phyloP scores from a whole-genome alignment of 2,797 vertebrate species.

The Poeciliopsis paucimaculata region DNA sequence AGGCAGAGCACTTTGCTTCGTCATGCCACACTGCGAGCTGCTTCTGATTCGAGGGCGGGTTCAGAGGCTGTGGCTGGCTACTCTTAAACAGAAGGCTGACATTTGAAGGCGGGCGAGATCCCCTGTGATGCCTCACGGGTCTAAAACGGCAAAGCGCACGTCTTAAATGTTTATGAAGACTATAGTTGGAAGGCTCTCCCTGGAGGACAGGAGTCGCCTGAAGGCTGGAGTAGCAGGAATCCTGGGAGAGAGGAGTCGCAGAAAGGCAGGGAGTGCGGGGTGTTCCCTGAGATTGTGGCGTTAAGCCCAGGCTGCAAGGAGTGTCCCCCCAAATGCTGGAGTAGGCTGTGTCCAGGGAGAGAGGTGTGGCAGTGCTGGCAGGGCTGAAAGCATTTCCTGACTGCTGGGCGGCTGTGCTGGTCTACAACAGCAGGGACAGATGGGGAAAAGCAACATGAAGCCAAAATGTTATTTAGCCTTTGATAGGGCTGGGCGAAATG shows the following conservation, averaged over 20 bases:
- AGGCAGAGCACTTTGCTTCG: conserved; percentile 48
- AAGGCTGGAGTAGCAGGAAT: conserved; percentile 89
- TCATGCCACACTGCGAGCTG: conserved; percentile 80
- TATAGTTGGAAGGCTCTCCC: conserved; percentile 60
- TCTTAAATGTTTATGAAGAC: conserved; percentile 58
- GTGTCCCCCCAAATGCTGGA: conserved; percentile 96
- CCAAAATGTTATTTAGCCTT: neutral
- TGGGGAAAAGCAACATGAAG: neutral
- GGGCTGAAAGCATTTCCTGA: conserved; percentile 80
- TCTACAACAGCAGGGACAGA: conserved; percentile 62
- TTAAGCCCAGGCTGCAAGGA: conserved; percentile 91
- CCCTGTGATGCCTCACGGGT: conserved; percentile 80
- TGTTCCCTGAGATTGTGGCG: conserved; percentile 89
- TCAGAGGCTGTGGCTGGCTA: conserved; percentile 67
- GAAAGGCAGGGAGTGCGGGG: conserved; percentile 88
- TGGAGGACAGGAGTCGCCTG: conserved; percentile 82
- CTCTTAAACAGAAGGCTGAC: conserved; percentile 69
- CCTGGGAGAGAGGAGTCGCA: conserved; percentile 91
- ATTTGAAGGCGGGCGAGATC: conserved; percentile 61
- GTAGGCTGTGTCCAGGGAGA: conserved; percentile 97
- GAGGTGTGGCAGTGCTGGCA: conserved; percentile 88
- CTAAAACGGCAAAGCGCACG: conserved; percentile 86
- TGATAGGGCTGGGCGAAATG: no score
- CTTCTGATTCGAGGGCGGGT: conserved; percentile 74
- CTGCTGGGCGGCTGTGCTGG: conserved; percentile 76